Base-by-base conservation (phyloP, 1,140 invertebrate species). In the Papilio aristodemus region DNA sequence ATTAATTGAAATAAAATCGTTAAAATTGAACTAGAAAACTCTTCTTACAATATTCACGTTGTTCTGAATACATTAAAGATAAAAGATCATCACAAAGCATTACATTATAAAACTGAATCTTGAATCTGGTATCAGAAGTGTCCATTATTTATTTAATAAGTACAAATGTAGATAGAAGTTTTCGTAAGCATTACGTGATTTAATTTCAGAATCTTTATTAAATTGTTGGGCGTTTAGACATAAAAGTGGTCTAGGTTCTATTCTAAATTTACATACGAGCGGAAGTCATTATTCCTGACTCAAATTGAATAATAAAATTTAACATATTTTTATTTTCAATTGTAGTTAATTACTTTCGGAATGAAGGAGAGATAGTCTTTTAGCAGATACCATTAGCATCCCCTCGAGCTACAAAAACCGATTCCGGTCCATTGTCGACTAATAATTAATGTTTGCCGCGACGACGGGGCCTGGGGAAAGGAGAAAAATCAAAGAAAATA, bases 401-500 rank as follows among this genome's bases (percentile, higher is more conserved):
- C 58, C 58, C 58, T 60, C 58, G 36, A 38, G 58, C 58, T 19
- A 60, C 36, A 37, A 60, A 60, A 60, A 60, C 58, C 58, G 36
- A 37, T 60, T 37, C 36, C 27, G 32, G 11, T 60, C 32, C 36
- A 60, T 60, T 60, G 58, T 60, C 9, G 58, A 60, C 27, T 60
- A 37, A 60, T 60, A 60, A 60, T 60, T 60, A 60, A 60, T 60
- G 27, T 60, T 60, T 14, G 36, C 58, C 0, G 6, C 32, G 58
- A 60, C 58, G 36, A 36, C 58, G 58, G 14, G 58, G 36, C 14
- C 1, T 60, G 11, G 17, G 38, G 38, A 14, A 6, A 38, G 14
- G 17, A 60, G 14, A 60, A 38, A 38, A 60, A 60, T 59, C 27
- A 60, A 17, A 60, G 25, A 38, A 60, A 60, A 60, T 60, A 37